These are phyloP conservation scores for Trissolcus brochymenae DNA, from an alignment of 2,888 invertebrate species.

Conservation along the genomic window DNA sequence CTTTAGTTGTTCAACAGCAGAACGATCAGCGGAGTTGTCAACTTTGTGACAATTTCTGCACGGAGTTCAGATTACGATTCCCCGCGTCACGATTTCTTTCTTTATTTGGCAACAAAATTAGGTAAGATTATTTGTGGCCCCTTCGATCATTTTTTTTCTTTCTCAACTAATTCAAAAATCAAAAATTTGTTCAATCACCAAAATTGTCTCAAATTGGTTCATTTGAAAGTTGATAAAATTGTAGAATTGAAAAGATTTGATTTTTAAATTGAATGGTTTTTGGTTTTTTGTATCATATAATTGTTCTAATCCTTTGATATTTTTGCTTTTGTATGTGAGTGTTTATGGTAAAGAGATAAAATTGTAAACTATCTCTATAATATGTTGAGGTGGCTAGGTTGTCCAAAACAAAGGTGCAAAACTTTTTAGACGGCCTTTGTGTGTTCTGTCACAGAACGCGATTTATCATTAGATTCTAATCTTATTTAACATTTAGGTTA, in stretches of 20 bases:
- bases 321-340: too few species aligned
- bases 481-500: too few species aligned
- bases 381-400: too few species aligned
- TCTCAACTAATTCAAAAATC: not conserved
- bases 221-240: too few species aligned
- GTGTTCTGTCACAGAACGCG: too few species aligned
- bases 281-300: not conserved
- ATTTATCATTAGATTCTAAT: too few species aligned
- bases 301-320: too few species aligned
- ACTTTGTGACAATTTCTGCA: conserved; percentile 18
- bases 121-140: conserved; percentile 30
- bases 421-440: too few species aligned
- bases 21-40: conserved; percentile 6
- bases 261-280: not conserved
- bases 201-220: conserved; percentile 1
- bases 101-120: conserved; percentile 42
- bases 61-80: conserved; percentile 4
- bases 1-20: not conserved
- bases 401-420: too few species aligned
- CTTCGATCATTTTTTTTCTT: not conserved
- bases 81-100: conserved; percentile 9
- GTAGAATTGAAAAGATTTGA: too few species aligned
- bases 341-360: too few species aligned
- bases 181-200: conserved; percentile 29
- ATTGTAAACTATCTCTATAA: too few species aligned